Percentiles rank a stretch among this genome's conserved stretches.
phyloP scores from a whole-genome alignment of 1,140 invertebrate genomes.

The Wasmannia auropunctata region DNA sequence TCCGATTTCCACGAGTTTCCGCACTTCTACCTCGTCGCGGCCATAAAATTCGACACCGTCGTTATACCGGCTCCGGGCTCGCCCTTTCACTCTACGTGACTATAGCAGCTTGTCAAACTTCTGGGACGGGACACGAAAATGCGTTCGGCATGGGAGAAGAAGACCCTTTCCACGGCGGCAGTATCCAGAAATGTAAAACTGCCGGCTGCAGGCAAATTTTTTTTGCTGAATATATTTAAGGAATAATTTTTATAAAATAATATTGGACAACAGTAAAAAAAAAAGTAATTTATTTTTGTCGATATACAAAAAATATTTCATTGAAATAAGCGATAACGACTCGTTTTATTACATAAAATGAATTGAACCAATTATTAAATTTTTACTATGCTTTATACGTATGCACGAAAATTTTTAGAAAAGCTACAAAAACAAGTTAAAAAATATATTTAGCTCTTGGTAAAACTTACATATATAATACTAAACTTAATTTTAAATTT shows the following conservation, averaged over 20 bases:
- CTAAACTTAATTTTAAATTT: background rate
- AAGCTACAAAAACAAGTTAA: background rate
- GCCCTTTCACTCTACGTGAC: conserved; percentile 21
- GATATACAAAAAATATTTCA: background rate
- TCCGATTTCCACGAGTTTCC: conserved; percentile 57
- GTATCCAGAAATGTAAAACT: conserved; percentile 13
- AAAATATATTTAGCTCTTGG: background rate
- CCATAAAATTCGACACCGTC: conserved; percentile 38
- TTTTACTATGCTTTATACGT: background rate
- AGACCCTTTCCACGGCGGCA: background rate
- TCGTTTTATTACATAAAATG: background rate
- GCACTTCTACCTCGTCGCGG: background rate
- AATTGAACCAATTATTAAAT: background rate
- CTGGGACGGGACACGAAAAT: background rate
- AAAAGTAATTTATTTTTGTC: background rate
- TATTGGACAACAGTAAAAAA: background rate
- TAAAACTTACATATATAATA: too few species aligned
- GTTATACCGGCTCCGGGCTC: background rate
- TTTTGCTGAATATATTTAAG: background rate
- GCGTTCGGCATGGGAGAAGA: too few species aligned
- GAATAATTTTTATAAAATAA: background rate
- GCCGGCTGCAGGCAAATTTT: background rate
- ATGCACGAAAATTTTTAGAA: background rate
- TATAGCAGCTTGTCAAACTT: background rate
- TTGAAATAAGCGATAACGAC: too few species aligned